These are phyloP conservation scores for Regulus satrapa DNA, from an alignment of 2,113 vertebrate species.

Conservation along the genomic window DNA sequence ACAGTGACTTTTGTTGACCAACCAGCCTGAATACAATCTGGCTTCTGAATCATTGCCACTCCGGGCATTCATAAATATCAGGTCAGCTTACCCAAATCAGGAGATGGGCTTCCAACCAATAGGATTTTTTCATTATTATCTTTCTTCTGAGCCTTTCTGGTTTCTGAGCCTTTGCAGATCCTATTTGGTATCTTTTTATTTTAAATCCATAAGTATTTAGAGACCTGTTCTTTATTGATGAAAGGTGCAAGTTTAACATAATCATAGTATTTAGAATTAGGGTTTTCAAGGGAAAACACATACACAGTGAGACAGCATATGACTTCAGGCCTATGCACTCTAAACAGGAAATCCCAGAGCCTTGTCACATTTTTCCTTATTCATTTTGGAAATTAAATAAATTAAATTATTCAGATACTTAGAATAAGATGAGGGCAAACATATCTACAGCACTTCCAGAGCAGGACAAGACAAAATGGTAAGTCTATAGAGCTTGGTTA, in stretches of 20 bases:
- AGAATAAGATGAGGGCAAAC: neutral
- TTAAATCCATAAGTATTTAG: neutral
- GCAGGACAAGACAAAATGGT: neutral
- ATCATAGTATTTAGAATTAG: neutral
- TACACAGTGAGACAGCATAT: neutral
- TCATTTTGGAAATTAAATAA: neutral
- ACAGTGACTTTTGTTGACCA: neutral
- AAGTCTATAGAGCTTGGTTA: neutral
- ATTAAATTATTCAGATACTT: neutral
- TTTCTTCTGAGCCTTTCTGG: no score
- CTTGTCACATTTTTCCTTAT: neutral
- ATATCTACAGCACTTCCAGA: neutral
- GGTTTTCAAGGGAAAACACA: neutral
- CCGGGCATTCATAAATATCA: neutral
- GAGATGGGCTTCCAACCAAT: neutral
- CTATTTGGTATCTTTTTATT: neutral
- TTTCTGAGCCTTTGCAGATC: neutral
- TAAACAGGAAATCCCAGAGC: neutral
- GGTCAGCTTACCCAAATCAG: neutral
- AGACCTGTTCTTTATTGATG: neutral
- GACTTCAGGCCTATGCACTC: neutral
- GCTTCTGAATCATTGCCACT: neutral
- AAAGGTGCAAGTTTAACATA: neutral
- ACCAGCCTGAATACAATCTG: neutral
- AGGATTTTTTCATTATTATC: neutral